Conservation (phyloP, 2,797 vertebrate genomes). For the Babyrousa celebensis region DNA sequence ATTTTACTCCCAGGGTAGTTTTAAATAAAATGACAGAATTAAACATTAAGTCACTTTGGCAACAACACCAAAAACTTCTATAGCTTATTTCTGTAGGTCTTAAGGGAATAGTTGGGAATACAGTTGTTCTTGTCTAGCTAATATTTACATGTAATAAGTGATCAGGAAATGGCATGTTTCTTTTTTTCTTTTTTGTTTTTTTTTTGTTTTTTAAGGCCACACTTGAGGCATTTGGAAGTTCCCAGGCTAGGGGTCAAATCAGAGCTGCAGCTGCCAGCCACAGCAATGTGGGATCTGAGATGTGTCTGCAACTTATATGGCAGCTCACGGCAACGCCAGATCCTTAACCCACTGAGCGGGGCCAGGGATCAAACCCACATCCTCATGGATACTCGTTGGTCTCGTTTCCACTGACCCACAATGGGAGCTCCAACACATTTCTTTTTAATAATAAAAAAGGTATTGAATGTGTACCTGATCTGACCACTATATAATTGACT, state of each 20-base stretch:
- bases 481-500: slow-evolving; percentile 11
- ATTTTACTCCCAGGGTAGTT: background rate
- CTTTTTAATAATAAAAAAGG: slow-evolving; percentile 25
- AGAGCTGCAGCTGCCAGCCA: no score
- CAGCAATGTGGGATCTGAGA: no score
- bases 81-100: background rate
- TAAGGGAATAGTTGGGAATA: slow-evolving; percentile 63
- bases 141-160: slow-evolving; percentile 1
- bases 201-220: no score
- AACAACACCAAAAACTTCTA: background rate
- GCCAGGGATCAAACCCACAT: no score
- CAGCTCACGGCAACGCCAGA: no score
- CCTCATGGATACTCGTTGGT: no score
- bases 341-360: no score
- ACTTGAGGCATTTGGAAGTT: no score
- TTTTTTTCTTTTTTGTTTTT: background rate
- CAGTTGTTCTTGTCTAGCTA: background rate
- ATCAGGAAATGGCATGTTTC: background rate
- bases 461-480: background rate
- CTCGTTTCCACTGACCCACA: no score
- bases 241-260: no score
- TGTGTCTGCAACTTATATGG: no score
- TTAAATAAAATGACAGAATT: slow-evolving; percentile 62
- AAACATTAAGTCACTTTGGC: slow-evolving; percentile 44
- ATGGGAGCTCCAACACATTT: background rate